phyloP scores from a whole-genome alignment of 2,113 vertebrate genomes.

The Dipodomys spectabilis region DNA sequence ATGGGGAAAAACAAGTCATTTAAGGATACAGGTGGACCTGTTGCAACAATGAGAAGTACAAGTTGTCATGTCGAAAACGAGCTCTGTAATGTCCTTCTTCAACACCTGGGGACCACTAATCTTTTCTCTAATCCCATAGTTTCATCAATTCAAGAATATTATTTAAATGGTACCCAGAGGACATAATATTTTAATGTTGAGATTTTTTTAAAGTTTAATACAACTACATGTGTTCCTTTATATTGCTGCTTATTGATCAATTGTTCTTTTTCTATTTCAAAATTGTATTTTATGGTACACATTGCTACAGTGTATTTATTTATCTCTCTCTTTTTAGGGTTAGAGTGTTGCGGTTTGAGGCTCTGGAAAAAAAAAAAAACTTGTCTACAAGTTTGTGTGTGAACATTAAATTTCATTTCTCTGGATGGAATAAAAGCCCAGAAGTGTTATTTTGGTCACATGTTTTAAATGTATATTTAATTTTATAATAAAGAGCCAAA shows the following conservation, averaged over 20 bases:
- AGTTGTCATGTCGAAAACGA: too few relatives aligned
- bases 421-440: constrained; percentile 24
- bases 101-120: background rate
- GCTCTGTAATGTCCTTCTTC: too few relatives aligned
- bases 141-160: background rate
- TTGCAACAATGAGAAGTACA: too few relatives aligned
- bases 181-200: background rate
- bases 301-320: background rate
- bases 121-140: background rate
- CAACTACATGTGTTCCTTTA: background rate
- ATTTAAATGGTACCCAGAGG: background rate
- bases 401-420: constrained; percentile 19
- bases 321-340: background rate
- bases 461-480: background rate
- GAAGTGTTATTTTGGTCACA: background rate
- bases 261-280: background rate
- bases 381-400: background rate
- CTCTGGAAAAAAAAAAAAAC: background rate
- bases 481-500: constrained; percentile 41
- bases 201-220: background rate
- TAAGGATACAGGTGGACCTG: too few relatives aligned
- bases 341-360: background rate
- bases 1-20: too few relatives aligned
- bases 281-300: background rate
- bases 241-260: background rate